A percentile compares a stretch with the other conserved stretches of the same genome.
phyloP scores from a whole-genome alignment of 2,888 invertebrate species.

The Slavum lentiscoides region DNA sequence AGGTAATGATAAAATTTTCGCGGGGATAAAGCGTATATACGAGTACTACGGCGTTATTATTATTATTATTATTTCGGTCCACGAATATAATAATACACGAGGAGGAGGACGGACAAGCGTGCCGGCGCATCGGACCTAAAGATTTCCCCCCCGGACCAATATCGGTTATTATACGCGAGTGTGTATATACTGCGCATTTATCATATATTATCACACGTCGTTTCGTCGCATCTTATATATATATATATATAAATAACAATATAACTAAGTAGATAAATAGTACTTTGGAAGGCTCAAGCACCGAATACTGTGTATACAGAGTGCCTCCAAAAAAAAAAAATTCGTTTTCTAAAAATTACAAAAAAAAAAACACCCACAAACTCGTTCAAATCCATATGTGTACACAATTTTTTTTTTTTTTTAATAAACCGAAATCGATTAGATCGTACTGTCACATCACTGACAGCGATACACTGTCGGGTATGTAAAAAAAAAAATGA shows the following conservation, averaged over 20 bases:
- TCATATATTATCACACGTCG: slow-evolving; percentile 12
- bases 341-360: no score
- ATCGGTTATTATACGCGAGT: slow-evolving; percentile 27
- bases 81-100: neutral
- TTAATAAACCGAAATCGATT: no score
- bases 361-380: neutral
- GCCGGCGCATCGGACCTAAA: slow-evolving; percentile 51
- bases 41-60: no score
- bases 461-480: neutral
- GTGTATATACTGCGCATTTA: no score
- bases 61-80: neutral
- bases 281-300: neutral
- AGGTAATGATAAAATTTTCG: slow-evolving; percentile 25
- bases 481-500: neutral
- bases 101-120: slow-evolving; percentile 38
- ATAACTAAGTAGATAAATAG: neutral
- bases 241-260: slow-evolving; percentile 3
- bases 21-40: neutral
- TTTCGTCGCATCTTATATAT: no score
- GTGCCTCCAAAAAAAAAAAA: no score
- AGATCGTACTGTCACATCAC: no score
- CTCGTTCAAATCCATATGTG: no score
- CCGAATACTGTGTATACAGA: no score
- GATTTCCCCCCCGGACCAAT: slow-evolving; percentile 39
- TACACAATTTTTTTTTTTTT: no score